Percentiles rank a stretch among this genome's conserved stretches.
phyloP scores from a whole-genome alignment of 2,113 vertebrate genomes.

The Danio rerio region GRCz12tu NC_133193.1:40339501-40340000 shows the following conservation, averaged over 20 bases:
- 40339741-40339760: constrained; percentile 12
- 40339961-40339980: constrained; percentile 9
- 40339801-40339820: constrained; percentile 42
- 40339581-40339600: not conserved
- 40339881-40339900: constrained; percentile 22
- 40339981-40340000: constrained; percentile 17
- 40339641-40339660: not conserved
- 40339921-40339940: constrained; percentile 32
- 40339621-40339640: constrained; percentile 43
- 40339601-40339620: not conserved
- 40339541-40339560: not conserved
- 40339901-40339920: constrained; percentile 36
- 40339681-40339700: constrained; percentile 36
- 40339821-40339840: constrained; percentile 7
- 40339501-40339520: constrained; percentile 24
- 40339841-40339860: constrained; percentile 38
- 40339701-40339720: constrained; percentile 12
- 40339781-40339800: constrained; percentile 39
- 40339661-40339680: no score
- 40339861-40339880: constrained; percentile 6
- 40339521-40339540: not conserved
- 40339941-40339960: constrained; percentile 17
- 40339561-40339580: not conserved
- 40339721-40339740: not conserved
- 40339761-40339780: not conserved